Conservation (phyloP, 2,888 invertebrate species). For the Apamea sordens region DNA sequence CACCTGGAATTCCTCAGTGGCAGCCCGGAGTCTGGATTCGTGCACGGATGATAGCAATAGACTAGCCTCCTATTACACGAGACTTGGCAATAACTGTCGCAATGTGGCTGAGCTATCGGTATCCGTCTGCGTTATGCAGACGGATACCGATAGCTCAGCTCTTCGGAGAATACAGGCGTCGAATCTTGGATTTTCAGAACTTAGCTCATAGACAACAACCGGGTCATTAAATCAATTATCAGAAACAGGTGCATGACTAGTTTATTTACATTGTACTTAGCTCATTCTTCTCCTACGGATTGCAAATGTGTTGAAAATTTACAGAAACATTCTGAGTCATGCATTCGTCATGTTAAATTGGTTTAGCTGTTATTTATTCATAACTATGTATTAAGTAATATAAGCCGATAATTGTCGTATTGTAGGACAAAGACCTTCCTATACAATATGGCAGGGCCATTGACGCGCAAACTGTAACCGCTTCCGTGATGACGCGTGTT, state of each 20-base stretch:
- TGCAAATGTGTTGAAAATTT: constrained; percentile 30
- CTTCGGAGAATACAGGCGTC: too few relatives aligned
- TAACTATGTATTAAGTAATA: neutral
- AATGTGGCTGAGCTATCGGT: too few relatives aligned
- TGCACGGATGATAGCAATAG: too few relatives aligned
- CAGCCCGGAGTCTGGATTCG: too few relatives aligned
- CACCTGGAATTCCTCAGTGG: too few relatives aligned
- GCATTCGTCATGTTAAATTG: constrained; percentile 11
- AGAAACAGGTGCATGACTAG: constrained; percentile 36
- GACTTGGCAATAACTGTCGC: too few relatives aligned
- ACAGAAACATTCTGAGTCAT: constrained; percentile 27
- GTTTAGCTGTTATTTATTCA: neutral
- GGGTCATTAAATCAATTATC: constrained; percentile 16
- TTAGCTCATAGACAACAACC: neutral
- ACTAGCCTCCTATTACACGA: too few relatives aligned
- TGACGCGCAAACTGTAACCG: too few relatives aligned
- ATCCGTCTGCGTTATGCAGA: too few relatives aligned
- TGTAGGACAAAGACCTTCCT: neutral
- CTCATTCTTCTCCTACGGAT: constrained; percentile 16
- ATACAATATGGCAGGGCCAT: too few relatives aligned
- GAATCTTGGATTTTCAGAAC: neutral
- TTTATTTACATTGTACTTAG: neutral
- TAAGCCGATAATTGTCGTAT: neutral
- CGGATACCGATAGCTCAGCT: too few relatives aligned
- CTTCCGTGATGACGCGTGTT: too few relatives aligned